Evolutionary conservation across 2,113 vertebrate genomes (phyloP).

Genomic region (Balaeniceps rex): DNA sequence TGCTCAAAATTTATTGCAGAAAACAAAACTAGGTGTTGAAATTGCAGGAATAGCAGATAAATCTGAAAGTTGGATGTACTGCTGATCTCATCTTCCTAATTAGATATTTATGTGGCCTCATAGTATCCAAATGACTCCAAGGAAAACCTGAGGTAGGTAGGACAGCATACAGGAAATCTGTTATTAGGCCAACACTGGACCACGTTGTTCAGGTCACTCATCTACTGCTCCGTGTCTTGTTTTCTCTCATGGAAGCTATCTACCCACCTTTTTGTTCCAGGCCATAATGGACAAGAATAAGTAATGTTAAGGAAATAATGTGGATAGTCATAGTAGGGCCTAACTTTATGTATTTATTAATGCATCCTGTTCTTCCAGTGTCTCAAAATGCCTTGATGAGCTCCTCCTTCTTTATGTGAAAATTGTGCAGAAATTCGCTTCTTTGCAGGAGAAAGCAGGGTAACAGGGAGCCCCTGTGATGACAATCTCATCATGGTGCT

Average conservation of each 20-base stretch:
- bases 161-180: background rate
- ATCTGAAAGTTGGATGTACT: background rate
- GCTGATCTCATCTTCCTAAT: background rate
- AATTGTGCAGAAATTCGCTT: background rate
- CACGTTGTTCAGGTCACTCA: background rate
- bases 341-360: background rate
- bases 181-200: background rate
- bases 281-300: background rate
- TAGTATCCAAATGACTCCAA: background rate
- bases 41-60: background rate
- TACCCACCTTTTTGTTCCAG: background rate
- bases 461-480: fast-evolving
- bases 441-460: background rate
- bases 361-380: background rate
- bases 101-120: background rate
- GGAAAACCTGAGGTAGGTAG: background rate
- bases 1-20: background rate
- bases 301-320: background rate
- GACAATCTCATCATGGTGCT: background rate
- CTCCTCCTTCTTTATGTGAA: background rate
- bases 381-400: background rate
- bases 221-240: background rate
- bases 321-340: background rate
- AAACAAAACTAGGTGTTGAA: background rate
- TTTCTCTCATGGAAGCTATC: background rate